phyloP scores from a whole-genome alignment of 1,140 invertebrate genomes.

The Plectus sambesii region DNA sequence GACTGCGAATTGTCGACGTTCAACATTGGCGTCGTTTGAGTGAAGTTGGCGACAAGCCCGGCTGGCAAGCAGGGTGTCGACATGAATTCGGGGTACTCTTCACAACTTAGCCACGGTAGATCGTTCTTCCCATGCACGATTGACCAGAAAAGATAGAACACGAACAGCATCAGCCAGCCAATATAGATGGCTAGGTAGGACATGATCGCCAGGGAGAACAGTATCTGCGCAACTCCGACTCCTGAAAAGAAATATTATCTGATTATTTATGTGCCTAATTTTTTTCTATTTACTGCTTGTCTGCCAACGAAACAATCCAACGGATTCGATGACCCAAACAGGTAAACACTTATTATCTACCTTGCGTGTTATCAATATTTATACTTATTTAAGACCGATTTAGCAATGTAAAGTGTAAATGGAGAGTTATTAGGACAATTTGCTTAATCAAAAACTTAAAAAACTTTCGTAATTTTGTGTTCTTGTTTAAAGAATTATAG shows the following conservation, averaged over 20 bases:
- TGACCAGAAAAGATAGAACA: conserved; percentile 43
- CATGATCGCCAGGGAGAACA: conserved; percentile 39
- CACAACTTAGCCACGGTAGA: conserved; percentile 42
- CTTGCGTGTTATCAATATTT: too few relatives aligned
- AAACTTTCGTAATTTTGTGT: too few relatives aligned
- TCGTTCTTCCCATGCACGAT: conserved; percentile 34
- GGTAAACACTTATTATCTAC: too few relatives aligned
- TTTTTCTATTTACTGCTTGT: neutral
- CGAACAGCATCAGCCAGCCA: conserved; percentile 33
- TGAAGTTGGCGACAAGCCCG: conserved; percentile 23
- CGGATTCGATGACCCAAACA: too few relatives aligned
- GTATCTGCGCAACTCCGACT: conserved; percentile 39
- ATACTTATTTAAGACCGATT: too few relatives aligned
- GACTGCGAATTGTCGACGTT: conserved; percentile 35
- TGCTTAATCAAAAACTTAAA: too few relatives aligned
- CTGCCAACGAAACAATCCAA: too few relatives aligned
- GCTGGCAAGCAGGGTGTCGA: conserved; percentile 30
- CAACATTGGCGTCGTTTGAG: conserved; percentile 12
- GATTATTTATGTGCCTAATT: too few relatives aligned
- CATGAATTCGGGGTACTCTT: conserved; percentile 42
- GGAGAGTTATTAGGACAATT: too few relatives aligned
- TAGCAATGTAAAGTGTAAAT: too few relatives aligned
- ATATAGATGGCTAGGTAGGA: conserved; percentile 32
- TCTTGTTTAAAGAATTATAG: too few relatives aligned
- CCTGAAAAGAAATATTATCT: conserved; percentile 25